Percentiles rank a stretch among this genome's conserved stretches.
Evolutionary conservation across 2,113 vertebrate species (phyloP).

Genomic region (Micromys minutus): DNA sequence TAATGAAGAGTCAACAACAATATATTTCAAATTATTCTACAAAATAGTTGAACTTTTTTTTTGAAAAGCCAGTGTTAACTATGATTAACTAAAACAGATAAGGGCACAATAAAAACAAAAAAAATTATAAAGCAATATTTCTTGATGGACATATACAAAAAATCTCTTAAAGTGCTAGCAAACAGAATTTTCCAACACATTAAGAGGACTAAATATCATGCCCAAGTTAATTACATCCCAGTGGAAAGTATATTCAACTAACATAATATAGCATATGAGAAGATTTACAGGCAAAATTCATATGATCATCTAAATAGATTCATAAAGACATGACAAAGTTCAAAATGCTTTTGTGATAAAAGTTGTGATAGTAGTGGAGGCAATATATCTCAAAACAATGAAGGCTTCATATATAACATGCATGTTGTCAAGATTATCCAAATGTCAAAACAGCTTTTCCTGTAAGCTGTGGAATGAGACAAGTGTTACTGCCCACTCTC

Average conservation of each 20-base stretch:
- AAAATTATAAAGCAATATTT: not conserved
- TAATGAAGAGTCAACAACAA: not conserved
- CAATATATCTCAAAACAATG: not conserved
- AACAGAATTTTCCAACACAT: not conserved
- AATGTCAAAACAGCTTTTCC: not conserved
- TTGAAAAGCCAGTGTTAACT: not conserved
- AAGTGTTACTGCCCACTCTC: not conserved
- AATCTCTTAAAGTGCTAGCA: not conserved
- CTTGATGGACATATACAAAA: not conserved
- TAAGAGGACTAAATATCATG: not conserved
- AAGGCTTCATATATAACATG: not conserved
- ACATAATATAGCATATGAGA: not conserved
- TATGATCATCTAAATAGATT: not conserved
- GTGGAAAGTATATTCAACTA: not conserved
- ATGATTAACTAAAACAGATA: not conserved
- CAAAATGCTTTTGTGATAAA: not conserved
- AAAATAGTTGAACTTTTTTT: not conserved
- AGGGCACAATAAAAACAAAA: not conserved
- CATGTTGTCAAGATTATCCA: not conserved
- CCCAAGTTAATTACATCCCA: not conserved
- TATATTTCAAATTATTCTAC: not conserved
- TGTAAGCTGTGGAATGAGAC: not conserved
- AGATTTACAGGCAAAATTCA: not conserved
- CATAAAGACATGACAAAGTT: not conserved
- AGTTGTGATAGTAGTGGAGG: not conserved